Conservation (phyloP, 2,113 vertebrate genomes). For the Microcebus lehilahytsara region DNA sequence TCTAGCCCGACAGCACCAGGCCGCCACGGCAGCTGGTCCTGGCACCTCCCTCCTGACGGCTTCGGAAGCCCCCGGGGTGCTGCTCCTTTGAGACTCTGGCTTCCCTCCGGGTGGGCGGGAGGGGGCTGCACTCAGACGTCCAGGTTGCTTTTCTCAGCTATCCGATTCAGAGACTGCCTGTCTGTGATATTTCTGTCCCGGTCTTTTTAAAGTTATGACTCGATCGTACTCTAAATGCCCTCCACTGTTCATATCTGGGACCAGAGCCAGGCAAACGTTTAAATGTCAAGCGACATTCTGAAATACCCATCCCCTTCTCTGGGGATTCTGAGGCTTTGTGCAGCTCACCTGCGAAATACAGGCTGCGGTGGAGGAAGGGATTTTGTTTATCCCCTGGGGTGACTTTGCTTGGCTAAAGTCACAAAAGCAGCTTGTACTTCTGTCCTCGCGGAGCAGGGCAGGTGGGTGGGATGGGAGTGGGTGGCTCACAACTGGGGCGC, state of each 20-base stretch:
- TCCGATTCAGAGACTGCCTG: fast-evolving
- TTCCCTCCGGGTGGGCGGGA: too few species aligned
- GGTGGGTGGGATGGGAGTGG: fast-evolving
- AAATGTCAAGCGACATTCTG: neutral
- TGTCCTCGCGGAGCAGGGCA: fast-evolving
- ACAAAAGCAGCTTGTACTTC: neutral
- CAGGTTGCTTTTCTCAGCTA: too few species aligned
- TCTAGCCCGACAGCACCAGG: fast-evolving
- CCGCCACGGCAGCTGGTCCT: fast-evolving
- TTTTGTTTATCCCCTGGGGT: too few species aligned
- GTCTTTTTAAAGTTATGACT: too few species aligned
- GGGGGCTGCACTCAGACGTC: fast-evolving
- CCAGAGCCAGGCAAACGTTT: neutral
- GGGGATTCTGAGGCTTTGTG: too few species aligned
- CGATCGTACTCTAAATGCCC: too few species aligned
- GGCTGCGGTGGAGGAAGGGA: neutral
- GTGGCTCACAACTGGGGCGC: fast-evolving
- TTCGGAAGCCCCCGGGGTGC: fast-evolving
- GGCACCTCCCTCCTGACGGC: neutral
- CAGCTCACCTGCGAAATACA: too few species aligned
- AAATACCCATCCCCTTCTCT: fast-evolving
- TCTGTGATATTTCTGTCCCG: fast-evolving
- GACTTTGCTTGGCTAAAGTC: too few species aligned
- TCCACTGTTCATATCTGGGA: neutral
- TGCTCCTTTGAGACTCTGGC: fast-evolving